Percentiles rank a stretch among this genome's conserved stretches.
phyloP scores from a whole-genome alignment of 2,797 vertebrate species.

The Psittacula echo region DNA sequence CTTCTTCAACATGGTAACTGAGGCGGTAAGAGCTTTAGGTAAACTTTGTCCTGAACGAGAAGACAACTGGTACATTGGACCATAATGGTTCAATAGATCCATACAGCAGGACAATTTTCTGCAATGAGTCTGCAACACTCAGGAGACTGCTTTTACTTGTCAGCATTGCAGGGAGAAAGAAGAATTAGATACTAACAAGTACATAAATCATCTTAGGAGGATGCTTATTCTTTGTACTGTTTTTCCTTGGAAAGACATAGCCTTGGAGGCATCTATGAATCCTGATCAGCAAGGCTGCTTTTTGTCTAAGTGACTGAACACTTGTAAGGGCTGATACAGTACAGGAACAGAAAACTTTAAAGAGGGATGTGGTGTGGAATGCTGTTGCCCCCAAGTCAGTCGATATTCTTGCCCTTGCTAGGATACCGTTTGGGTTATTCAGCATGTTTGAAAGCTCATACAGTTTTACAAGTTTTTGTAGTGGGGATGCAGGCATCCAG shows the following conservation, averaged over 20 bases:
- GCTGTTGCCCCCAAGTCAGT: conserved; percentile 17
- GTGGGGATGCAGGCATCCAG: conserved; percentile 79
- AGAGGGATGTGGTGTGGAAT: conserved; percentile 37
- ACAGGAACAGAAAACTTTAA: neutral
- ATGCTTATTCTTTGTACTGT: conserved; percentile 36
- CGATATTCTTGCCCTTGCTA: conserved; percentile 45
- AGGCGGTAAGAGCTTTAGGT: neutral
- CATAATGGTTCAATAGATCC: conserved; percentile 12
- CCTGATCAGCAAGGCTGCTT: conserved; percentile 46
- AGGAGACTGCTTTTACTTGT: conserved; percentile 41
- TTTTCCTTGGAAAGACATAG: conserved; percentile 26
- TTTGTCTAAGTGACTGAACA: conserved; percentile 36
- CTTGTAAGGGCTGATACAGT: neutral
- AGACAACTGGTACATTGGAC: neutral
- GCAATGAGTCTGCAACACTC: conserved; percentile 41
- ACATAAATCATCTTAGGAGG: conserved; percentile 7
- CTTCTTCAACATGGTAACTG: neutral
- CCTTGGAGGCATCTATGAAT: conserved; percentile 32
- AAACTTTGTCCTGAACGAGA: neutral
- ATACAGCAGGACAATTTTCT: conserved; percentile 21
- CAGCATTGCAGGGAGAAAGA: conserved; percentile 25
- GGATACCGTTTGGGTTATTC: conserved; percentile 27
- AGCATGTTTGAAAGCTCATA: conserved; percentile 39
- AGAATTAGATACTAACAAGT: neutral
- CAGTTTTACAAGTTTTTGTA: conserved; percentile 71